phyloP scores from a whole-genome alignment of 2,888 invertebrate species.

The Metacarcinus magister region DNA sequence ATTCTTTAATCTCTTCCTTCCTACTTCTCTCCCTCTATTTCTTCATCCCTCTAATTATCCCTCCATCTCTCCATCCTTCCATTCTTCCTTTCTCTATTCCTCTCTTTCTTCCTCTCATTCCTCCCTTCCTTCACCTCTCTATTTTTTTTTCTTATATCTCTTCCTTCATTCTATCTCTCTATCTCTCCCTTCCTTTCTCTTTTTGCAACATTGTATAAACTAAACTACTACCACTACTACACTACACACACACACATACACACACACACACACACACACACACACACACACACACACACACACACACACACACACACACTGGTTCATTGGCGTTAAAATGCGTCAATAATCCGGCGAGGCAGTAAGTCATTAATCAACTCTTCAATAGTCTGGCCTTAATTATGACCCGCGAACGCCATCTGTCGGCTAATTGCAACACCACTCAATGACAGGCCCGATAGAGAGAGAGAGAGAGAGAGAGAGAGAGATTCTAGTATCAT shows the following conservation, averaged over 20 bases:
- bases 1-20: not conserved
- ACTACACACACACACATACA: not conserved
- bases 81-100: not conserved
- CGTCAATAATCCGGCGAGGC: not conserved
- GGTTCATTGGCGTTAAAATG: not conserved
- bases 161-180: not conserved
- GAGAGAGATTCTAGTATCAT: not conserved
- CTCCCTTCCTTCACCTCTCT: not conserved
- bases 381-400: not conserved
- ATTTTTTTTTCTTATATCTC: not conserved
- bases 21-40: not conserved
- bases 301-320: too few species aligned
- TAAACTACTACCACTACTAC: too few species aligned
- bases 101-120: not conserved
- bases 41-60: not conserved
- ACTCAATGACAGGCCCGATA: not conserved
- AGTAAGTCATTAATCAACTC: not conserved
- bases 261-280: slow-evolving; percentile 26
- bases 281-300: slow-evolving; percentile 14
- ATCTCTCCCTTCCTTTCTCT: not conserved
- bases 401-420: not conserved
- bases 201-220: too few species aligned
- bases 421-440: not conserved
- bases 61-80: not conserved
- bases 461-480: slow-evolving; percentile 8